Base-by-base conservation (phyloP, 1,140 invertebrate species). In the Brachionus angularis region DNA sequence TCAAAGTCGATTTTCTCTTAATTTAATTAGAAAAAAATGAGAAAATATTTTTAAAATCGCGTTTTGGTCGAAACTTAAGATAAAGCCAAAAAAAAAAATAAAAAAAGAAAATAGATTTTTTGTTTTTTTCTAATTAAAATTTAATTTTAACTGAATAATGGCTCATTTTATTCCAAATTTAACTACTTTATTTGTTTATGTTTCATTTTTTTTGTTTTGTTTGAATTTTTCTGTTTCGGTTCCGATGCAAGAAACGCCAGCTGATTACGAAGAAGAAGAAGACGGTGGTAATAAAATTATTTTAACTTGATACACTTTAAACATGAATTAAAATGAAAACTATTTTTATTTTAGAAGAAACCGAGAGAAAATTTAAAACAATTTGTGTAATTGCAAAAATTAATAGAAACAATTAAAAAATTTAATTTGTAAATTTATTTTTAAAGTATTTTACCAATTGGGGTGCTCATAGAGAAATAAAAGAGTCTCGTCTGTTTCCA, bases 391-490 rank as follows among this genome's bases (percentile, higher is more conserved):
- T 2, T 29, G 3, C 16, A 46, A 16, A 29, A 7, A 44, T n/a
- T n/a, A 21, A 46, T 5, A 8, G 12, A 1, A 33, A 53, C 14
- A 27, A 44, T 23, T 23, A 42, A 62, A 18, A 61, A 61, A 21
- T 36, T 18, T 42, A 62, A 44, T 29, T 14, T 7, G 14, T 12
- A 42, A n/a, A 62, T 44, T n/a, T 42, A 8, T 14, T 44, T 62
- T 25, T 14, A 42, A n/a, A 46, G 42, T 71, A 71, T 27, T 71
- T 44, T 23, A 71, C 70, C 2, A 71, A 71, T 31, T 71, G 70
- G 70, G 70, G 70, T 27, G 39, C 14, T 34, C 70, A 71, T 47
- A 34, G 70, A 14, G 25, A 29, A 18, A 71, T 55, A 42, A 55
- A 58, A 58, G 49, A 53, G 5, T 42, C 70, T 7, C 50, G 46